Evolutionary conservation across 2,888 invertebrate genomes (phyloP), one percentile per base, ranked within the genome.

Genomic region (Calameuta filiformis): DNA sequence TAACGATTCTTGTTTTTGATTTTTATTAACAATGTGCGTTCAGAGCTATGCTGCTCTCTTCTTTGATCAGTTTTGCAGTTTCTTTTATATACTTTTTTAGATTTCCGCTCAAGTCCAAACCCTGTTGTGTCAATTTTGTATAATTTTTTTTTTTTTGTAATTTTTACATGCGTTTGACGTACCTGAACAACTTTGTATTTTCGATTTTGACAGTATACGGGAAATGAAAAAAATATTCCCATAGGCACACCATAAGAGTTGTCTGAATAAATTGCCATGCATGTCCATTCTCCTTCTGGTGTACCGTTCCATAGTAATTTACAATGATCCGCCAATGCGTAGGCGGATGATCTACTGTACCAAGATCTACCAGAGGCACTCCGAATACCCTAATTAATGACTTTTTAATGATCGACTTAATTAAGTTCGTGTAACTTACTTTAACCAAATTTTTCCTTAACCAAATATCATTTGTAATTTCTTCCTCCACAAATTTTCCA

Each of bases 201-300:
- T 15, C 73, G 76, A 31, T 83, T 34, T 35, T 69, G 76, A 71
- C 85, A 85, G 35, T 37, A 31, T 4, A 86, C 85, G 2, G 86
- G 85, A 75, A 77, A 83, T 11, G 84, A 83, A 31, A 83, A 86
- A 71, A 80, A 86, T 40, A 82, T 75, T 15, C 80, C 83, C 4
- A 75, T 15, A 2, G 74, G 75, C 0, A 83, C 76, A 0, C 75
- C 80, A 15, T 85, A 84, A 12, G 86, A 81, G 40, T 83, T 79
- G 35, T 86, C 85, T 1, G 86, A 84, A 6, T 73, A 4, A 15
- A 85, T 81, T 11, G 79, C 78, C 86, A 86, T 86, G 34, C 76
- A 78, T 1, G 79, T 84, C 86, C 86, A 86, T 75, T 86, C 80
- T 31, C 79, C 78, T 1, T 79, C 35, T 1, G 79, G 76, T 0